Base-by-base conservation (phyloP, 2,888 invertebrate genomes). In the Hetaerina titia region DNA sequence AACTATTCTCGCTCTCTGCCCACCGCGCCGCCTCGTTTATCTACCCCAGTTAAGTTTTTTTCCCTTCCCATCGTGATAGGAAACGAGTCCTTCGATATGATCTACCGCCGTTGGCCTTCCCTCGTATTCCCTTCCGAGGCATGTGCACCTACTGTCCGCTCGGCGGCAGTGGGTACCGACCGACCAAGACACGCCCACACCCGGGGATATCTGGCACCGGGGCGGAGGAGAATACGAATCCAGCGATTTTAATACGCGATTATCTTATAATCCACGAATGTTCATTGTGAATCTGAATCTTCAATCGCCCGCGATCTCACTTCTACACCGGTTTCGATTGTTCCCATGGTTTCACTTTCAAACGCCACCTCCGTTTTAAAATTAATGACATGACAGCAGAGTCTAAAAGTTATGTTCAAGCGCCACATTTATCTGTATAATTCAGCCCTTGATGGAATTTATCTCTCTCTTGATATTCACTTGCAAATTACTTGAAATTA, bases 61-160 rank as follows among this genome's bases (percentile, higher is more conserved):
- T 13, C 31, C 81, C 11, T 11, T 13, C 81, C 31, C 74, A 6
- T 25, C 74, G 1, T 2, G n/a, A n/a, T 25, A 31, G 11, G 31
- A 81, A 81, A 31, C 31, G 31, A 81, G 81, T 31, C 81, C 81
- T 31, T 81, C 81, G 81, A 81, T 81, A 81, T 13, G 81, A 81
- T 81, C 81, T 81, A 25, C 31, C 25, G 69, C 69, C 7, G 8
- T 31, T 25, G 25, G 25, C 31, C 31, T 31, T 31, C 31, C 25
- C 25, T n/a, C 81, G 81, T 25, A 81, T 81, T 81, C 81, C 81
- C 81, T 81, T 81, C 13, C 81, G 25, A 25, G 31, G 81, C 13
- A 31, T 11, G 7, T 7, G 11, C 45, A 45, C 45, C 45, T 45
- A 1, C 45, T 45, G 45, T 45, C 45, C 17, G 11, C 60, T 2